phyloP scores from a whole-genome alignment of 2,797 vertebrate genomes.

The Ispidina lecontei region DNA sequence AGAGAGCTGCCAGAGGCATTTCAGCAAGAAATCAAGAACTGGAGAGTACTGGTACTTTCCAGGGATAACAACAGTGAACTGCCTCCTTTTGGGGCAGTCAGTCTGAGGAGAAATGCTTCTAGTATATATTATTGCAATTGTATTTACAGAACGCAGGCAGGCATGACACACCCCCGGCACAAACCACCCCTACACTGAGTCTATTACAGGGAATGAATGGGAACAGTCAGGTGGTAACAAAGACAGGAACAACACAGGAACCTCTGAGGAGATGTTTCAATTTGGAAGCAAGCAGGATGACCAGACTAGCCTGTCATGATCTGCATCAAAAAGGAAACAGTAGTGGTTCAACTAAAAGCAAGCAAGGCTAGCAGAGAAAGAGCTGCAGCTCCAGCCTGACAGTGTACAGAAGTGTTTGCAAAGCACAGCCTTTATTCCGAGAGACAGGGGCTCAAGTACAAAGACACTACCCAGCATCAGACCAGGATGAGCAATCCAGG shows the following conservation, averaged over 20 bases:
- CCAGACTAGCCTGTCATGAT: not conserved
- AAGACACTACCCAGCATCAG: not conserved
- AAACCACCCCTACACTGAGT: not conserved
- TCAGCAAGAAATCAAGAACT: not conserved
- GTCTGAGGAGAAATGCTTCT: not conserved
- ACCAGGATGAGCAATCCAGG: not conserved
- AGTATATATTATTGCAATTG: not conserved
- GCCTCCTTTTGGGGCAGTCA: not conserved
- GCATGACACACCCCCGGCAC: not conserved
- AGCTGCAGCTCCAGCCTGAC: not conserved
- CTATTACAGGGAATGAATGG: not conserved
- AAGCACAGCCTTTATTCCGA: not conserved
- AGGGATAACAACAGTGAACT: not conserved
- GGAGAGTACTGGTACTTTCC: not conserved
- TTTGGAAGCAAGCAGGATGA: not conserved
- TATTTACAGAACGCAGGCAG: not conserved
- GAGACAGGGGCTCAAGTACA: not conserved
- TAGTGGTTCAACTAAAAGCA: not conserved
- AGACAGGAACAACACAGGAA: not conserved
- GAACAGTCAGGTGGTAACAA: not conserved
- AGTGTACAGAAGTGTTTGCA: not conserved
- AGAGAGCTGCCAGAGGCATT: not conserved
- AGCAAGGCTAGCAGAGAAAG: not conserved
- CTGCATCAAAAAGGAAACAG: not conserved
- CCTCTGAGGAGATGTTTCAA: not conserved